Conservation (phyloP, 2,888 invertebrate genomes). For the Troides oblongomaculatus region DNA sequence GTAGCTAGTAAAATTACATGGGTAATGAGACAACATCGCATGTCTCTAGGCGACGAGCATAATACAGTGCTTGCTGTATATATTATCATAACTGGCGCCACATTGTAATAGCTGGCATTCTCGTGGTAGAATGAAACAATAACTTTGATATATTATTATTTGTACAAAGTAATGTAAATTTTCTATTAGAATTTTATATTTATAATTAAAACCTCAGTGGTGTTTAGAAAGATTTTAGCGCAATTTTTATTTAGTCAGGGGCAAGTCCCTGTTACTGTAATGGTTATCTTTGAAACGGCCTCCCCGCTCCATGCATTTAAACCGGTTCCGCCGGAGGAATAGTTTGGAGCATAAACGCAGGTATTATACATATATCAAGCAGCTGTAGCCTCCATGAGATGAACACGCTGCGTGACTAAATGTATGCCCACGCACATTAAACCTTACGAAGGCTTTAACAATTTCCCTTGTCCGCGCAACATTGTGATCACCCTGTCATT, state of each 20-base stretch:
- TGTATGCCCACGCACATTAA: conserved; percentile 69
- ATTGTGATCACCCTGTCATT: conserved; percentile 43
- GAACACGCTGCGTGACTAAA: conserved; percentile 67
- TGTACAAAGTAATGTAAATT: background rate
- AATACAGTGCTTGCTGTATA: too few relatives aligned
- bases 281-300: conserved; percentile 49
- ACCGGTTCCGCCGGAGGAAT: conserved; percentile 66
- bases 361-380: conserved; percentile 52
- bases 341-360: conserved; percentile 56
- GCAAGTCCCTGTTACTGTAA: conserved; percentile 49
- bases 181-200: background rate
- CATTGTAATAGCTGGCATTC: too few relatives aligned
- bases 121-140: background rate
- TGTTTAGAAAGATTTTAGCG: background rate
- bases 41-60: too few relatives aligned
- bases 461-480: conserved; percentile 47
- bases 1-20: too few relatives aligned
- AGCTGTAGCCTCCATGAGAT: conserved; percentile 48
- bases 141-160: background rate
- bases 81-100: too few relatives aligned
- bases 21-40: too few relatives aligned
- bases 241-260: conserved; percentile 44
- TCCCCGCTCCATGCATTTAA: conserved; percentile 42
- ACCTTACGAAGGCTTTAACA: conserved; percentile 61
- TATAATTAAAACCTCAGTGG: background rate